phyloP scores from a whole-genome alignment of 2,888 invertebrate genomes.

The Bugula neritina region DNA sequence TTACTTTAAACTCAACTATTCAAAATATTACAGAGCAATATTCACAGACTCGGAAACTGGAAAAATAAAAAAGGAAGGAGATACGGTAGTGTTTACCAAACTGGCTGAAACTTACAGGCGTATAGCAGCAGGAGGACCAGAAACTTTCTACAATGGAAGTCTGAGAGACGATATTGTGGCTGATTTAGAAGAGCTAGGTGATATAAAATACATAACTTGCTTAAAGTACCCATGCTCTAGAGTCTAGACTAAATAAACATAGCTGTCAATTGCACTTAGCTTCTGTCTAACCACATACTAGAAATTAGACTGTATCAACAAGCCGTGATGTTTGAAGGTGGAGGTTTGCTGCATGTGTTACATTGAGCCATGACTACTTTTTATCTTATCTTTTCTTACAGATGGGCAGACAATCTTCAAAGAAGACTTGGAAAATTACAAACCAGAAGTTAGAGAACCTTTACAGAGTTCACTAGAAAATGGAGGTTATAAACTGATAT shows the following conservation, averaged over 20 bases:
- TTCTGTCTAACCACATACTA: too few relatives aligned
- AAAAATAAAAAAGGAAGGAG: conserved; percentile 37
- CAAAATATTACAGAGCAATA: conserved; percentile 34
- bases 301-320: too few relatives aligned
- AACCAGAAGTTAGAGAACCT: not conserved
- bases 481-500: not conserved
- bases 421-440: conserved; percentile 15
- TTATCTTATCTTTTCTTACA: too few relatives aligned
- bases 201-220: too few relatives aligned
- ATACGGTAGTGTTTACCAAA: conserved; percentile 38
- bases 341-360: too few relatives aligned
- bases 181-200: conserved; percentile 38
- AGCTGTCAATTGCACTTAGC: too few relatives aligned
- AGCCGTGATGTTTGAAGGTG: too few relatives aligned
- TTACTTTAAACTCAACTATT: too few relatives aligned
- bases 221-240: too few relatives aligned
- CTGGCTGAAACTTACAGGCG: conserved; percentile 52
- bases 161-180: conserved; percentile 39
- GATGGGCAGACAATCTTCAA: conserved; percentile 9
- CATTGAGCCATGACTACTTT: too few relatives aligned
- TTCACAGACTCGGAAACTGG: conserved; percentile 39
- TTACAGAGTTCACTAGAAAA: not conserved
- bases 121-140: conserved; percentile 59
- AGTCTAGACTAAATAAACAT: too few relatives aligned
- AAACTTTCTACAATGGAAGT: conserved; percentile 36